phyloP scores from a whole-genome alignment of 2,888 invertebrate genomes.

The Trichopoda pennipes region DNA sequence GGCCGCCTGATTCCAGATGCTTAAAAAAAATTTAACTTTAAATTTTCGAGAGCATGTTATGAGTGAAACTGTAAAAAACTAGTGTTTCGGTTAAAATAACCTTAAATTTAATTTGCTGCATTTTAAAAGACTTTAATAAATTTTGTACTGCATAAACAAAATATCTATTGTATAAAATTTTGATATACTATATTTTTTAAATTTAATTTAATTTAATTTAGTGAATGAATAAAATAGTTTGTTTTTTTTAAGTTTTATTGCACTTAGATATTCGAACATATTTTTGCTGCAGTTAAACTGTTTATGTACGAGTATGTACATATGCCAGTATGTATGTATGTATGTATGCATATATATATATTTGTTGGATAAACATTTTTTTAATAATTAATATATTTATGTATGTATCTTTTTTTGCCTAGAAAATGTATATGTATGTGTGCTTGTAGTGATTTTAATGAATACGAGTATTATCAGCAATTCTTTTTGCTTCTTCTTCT shows the following conservation, averaged over 20 bases:
- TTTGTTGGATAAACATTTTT: slow-evolving; percentile 19
- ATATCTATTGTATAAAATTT: slow-evolving; percentile 15
- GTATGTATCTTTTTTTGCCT: neutral
- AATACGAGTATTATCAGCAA: slow-evolving; percentile 6
- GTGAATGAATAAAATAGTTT: slow-evolving; percentile 8
- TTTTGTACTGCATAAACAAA: slow-evolving; percentile 24
- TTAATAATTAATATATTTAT: slow-evolving; percentile 8
- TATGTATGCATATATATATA: too few relatives aligned
- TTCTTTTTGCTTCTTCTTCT: neutral
- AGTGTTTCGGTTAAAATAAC: too few relatives aligned
- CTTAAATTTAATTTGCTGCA: too few relatives aligned
- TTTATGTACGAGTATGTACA: neutral
- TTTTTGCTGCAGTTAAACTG: slow-evolving; percentile 19
- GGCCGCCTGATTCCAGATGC: too few relatives aligned
- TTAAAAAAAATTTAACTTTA: too few relatives aligned
- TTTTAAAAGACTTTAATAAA: too few relatives aligned
- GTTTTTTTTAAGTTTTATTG: neutral
- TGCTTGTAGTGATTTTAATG: slow-evolving; percentile 7
- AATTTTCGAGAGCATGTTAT: too few relatives aligned
- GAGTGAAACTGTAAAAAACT: too few relatives aligned
- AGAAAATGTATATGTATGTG: neutral
- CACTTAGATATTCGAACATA: slow-evolving; percentile 39
- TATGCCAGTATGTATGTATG: slow-evolving; percentile 18
- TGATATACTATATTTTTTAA: neutral
- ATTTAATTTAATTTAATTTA: neutral